Base-by-base conservation (phyloP, 2,888 invertebrate genomes). In the Volucella zonaria region DNA sequence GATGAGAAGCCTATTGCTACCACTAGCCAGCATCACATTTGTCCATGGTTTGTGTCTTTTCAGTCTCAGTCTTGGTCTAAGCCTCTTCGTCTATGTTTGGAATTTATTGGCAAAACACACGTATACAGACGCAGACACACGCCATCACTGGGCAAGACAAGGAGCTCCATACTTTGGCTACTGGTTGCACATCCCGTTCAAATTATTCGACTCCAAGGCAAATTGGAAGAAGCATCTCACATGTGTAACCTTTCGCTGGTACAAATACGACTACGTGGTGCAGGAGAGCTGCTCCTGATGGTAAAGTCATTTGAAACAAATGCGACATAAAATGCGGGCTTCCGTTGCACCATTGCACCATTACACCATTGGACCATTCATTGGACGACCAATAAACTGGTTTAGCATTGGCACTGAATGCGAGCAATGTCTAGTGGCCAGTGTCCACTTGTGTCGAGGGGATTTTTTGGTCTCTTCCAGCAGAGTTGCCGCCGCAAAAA, bases 201-300 rank as follows among this genome's bases (percentile, higher is more conserved):
- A 85, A 85, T 85, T 85, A 81, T 85, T 73, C 81, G 81, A 85
- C 73, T 85, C 64, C 43, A 81, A 85, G 85, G 85, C 85, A 85
- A 85, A 85, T 85, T 85, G 85, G 81, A 85, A 85, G 85, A 81
- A 81, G 81, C 85, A 77, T 81, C 77, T 85, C 85, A 85, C 85
- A 85, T 85, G 85, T 85, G 85, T 85, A 85, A 85, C 85, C 85
- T 85, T 85, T 81, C 81, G 81, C 52, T 81, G 76, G 49, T 73
- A 81, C 85, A 85, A 85, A 85, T 85, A 81, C 54, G 81, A 74
- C 62, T 68, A 49, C 59, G 68, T 9, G 4, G 62, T 47, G 23
- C n/a, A 11, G 8, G 47, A 42, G 51, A 52, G 56, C 14, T 61
- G 49, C 51, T 23, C 59, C 58, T 62, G 10, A 56, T 62, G 42